Percentiles rank a stretch among this genome's conserved stretches.
Conservation (phyloP, 2,113 vertebrate species). For the Psilopsiagon aymara region DNA sequence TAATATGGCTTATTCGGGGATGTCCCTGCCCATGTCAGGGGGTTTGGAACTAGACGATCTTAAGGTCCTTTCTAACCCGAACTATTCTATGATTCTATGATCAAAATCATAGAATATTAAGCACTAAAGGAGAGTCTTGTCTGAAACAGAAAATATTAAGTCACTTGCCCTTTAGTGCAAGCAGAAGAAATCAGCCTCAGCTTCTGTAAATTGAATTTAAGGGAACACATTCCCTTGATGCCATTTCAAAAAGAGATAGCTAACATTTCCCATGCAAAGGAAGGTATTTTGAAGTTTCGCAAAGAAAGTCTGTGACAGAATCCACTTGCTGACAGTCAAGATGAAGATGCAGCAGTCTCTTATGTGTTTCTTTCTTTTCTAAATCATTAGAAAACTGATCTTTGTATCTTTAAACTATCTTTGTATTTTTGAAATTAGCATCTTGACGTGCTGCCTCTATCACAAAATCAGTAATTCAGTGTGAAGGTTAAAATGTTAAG, state of each 20-base stretch:
- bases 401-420: slow-evolving; percentile 17
- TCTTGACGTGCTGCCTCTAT: slow-evolving; percentile 9
- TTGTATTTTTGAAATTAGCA: not conserved
- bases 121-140: not conserved
- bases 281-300: not conserved
- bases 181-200: not conserved
- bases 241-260: not conserved
- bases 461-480: slow-evolving; percentile 48
- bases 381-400: slow-evolving; percentile 32
- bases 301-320: not conserved
- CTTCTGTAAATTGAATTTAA: not conserved
- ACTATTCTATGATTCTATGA: not conserved
- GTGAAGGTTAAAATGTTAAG: not conserved
- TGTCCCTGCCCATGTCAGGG: too few relatives aligned
- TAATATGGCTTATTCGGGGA: too few relatives aligned
- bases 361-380: not conserved
- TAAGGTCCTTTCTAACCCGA: too few relatives aligned
- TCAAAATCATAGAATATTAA: not conserved
- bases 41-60: too few relatives aligned
- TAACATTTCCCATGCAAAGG: not conserved
- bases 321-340: not conserved
- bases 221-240: not conserved
- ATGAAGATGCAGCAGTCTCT: not conserved
- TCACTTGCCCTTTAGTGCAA: not conserved
- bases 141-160: not conserved